Conservation (phyloP, 2,113 vertebrate species). For the Brachypodius melanocephalos region DNA sequence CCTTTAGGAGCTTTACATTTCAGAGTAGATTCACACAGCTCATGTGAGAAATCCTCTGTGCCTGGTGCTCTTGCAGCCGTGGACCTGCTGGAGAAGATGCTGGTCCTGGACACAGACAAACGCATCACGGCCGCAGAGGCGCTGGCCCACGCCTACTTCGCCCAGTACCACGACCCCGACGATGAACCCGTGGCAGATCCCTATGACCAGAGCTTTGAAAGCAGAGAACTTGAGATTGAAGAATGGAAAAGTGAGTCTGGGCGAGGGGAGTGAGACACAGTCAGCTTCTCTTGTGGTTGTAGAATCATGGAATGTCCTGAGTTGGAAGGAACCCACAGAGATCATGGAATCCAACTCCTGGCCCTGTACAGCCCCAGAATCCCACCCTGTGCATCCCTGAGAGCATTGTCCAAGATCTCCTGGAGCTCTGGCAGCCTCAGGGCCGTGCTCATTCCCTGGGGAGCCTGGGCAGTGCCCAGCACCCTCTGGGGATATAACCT, state of each 20-base stretch:
- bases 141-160: constrained; percentile 89
- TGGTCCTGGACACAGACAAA: constrained; percentile 96
- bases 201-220: constrained; percentile 98
- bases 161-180: constrained; percentile 95
- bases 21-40: not conserved
- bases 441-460: not conserved
- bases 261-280: rapidly evolving
- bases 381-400: not conserved
- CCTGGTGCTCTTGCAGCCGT: constrained; percentile 78
- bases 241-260: constrained; percentile 93
- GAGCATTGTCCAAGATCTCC: rapidly evolving
- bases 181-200: constrained; percentile 95
- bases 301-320: not conserved
- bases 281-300: not conserved
- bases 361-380: not conserved
- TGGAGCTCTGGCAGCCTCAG: not conserved
- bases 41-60: not conserved
- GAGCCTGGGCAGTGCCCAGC: not conserved
- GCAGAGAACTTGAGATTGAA: constrained; percentile 93
- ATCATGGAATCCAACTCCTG: not conserved
- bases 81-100: constrained; percentile 96
- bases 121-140: constrained; percentile 93
- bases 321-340: not conserved
- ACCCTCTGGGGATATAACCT: not conserved
- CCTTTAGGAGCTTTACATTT: not conserved